A percentile compares a stretch with the other conserved stretches of the same genome.
Evolutionary conservation across 2,888 invertebrate species (phyloP).

Genomic region (Dusona sp.): DNA sequence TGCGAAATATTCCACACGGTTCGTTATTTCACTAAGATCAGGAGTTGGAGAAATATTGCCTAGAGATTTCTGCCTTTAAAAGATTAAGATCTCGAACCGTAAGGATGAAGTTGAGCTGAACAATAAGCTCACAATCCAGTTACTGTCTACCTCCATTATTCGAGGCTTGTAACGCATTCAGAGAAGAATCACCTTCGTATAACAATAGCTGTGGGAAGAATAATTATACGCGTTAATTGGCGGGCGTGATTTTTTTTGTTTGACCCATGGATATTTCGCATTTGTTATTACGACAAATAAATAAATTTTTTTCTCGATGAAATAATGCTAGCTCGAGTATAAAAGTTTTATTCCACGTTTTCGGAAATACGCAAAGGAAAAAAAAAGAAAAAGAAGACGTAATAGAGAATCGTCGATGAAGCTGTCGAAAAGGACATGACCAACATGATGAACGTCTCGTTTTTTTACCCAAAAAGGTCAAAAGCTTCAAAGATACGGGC

Average conservation of each 20-base stretch:
- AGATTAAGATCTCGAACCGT: constrained; percentile 3
- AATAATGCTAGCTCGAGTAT: background rate
- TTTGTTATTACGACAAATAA: background rate
- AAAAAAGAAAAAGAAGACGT: constrained; percentile 1
- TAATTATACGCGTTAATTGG: constrained; percentile 17
- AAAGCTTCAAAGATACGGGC: constrained; percentile 23
- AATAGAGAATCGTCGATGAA: constrained; percentile 3
- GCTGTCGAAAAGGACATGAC: background rate
- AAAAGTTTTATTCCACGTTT: background rate
- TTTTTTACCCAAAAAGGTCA: constrained; percentile 49
- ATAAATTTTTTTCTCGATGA: background rate
- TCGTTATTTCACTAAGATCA: too few species aligned
- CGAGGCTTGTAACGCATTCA: background rate
- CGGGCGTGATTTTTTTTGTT: background rate
- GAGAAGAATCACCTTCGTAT: constrained; percentile 9
- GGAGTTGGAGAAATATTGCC: too few species aligned
- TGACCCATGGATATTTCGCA: background rate
- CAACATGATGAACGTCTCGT: constrained; percentile 19
- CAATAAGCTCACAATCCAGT: background rate
- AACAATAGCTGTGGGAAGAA: background rate
- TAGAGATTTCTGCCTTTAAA: too few species aligned
- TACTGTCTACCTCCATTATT: background rate
- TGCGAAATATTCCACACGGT: too few species aligned
- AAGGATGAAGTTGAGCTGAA: background rate
- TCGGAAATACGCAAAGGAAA: background rate